Conservation (phyloP, 2,113 vertebrate species). For the Tragelaphus imberbis region DNA sequence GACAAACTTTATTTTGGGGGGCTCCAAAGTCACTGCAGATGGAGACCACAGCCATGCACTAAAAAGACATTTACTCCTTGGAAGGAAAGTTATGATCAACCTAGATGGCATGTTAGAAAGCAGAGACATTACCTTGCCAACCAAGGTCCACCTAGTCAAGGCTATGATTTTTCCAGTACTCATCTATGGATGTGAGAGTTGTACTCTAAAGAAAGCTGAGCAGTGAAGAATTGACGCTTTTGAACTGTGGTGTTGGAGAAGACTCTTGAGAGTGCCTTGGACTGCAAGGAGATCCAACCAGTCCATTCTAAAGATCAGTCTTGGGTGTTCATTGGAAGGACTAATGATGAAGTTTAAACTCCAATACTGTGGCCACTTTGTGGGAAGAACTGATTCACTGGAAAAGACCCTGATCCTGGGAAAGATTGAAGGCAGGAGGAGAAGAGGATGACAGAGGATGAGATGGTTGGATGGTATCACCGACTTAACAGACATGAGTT, state of each 20-base stretch:
- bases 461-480: background rate
- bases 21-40: background rate
- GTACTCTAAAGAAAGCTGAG: background rate
- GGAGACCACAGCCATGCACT: background rate
- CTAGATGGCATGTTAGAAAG: background rate
- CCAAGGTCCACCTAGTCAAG: background rate
- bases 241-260: background rate
- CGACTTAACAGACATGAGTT: background rate
- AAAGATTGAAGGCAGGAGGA: background rate
- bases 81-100: background rate
- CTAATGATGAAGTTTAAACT: background rate
- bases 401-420: background rate
- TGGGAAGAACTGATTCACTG: background rate
- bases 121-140: background rate
- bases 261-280: background rate
- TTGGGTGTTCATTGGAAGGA: background rate
- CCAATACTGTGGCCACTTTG: background rate
- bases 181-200: background rate
- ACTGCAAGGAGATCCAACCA: background rate
- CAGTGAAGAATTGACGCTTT: background rate
- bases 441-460: background rate
- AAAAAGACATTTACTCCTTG: background rate
- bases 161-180: background rate
- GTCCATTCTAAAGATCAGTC: background rate
- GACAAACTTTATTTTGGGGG: background rate